Evolutionary conservation across 2,888 invertebrate genomes (phyloP), one percentile per base, ranked within the genome.

Genomic region (Beris morrisii): DNA sequence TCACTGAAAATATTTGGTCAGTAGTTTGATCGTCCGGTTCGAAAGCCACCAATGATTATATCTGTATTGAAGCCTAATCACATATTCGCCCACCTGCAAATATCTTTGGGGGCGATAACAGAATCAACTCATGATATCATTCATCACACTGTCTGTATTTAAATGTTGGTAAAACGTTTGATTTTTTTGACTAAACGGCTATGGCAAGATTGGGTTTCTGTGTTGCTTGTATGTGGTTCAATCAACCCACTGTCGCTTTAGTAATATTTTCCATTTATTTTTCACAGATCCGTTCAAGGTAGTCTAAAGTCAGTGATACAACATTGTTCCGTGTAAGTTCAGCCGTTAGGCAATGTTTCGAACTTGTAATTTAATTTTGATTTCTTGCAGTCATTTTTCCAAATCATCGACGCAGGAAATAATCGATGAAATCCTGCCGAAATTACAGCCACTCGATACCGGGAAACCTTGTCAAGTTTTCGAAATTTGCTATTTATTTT

Each of bases 401-500:
- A 79, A 87, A 50, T 83, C 83, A 44, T 88, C 93, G 0, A 94
- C 94, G 0, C 86, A 87, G 78, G 95, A 96, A 81, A 93, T 97
- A 74, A 80, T 97, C 63, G 91, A 89, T 65, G 90, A 92, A 78
- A 85, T 92, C 76, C 84, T 90, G 63, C 95, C 95, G 0, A 84
- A 85, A 72, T 80, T 96, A 63, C 92, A 90, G 75, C 93, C 93
- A 0, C 88, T 90, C 82, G 84, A 86, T 57, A 78, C 81, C 4
- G 81, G 84, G 58, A 82, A 82, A 11, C 85, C 83, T 74, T 72
- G 76, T 38, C 75, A 81, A 67, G 79, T 84, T 12, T 80, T 91
- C 66, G 83, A 85, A 69, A 85, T 87, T 74, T 79, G 94, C 67
- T 87, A 89, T 61, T 81, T 87, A 64, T 95, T 95, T 79, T 81